These are phyloP conservation scores for Cantharis flavilabris DNA, from an alignment of 2,888 invertebrate genomes.

Conservation along the genomic window DNA sequence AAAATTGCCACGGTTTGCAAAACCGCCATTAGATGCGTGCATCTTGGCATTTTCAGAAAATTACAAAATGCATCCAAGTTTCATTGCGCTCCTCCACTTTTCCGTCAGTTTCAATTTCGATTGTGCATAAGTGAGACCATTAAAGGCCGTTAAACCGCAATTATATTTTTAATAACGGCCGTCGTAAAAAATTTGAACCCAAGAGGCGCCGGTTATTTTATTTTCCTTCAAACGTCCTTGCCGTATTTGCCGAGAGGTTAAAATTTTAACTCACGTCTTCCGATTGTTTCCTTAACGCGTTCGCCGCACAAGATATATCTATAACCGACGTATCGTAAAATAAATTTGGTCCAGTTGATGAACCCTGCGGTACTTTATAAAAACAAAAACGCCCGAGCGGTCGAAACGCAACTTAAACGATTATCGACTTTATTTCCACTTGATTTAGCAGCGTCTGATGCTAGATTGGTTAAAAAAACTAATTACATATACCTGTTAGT, in stretches of 20 bases:
- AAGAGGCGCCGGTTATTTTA: conserved; percentile 23
- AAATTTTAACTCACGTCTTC: conserved; percentile 9
- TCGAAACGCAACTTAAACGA: conserved; percentile 44
- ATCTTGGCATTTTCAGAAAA: conserved; percentile 19
- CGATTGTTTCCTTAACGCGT: background rate
- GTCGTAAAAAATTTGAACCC: background rate
- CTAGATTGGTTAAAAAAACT: conserved; percentile 46
- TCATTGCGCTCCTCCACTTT: background rate
- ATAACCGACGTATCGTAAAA: conserved; percentile 19
- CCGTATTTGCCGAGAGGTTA: conserved; percentile 18
- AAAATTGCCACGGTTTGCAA: conserved; percentile 3
- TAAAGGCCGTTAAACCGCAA: conserved; percentile 8
- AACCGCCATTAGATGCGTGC: background rate
- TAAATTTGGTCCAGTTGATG: conserved; percentile 14
- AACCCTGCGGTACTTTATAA: conserved; percentile 35
- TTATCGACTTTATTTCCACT: conserved; percentile 38
- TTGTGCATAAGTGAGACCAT: background rate
- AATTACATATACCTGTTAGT: conserved; percentile 53
- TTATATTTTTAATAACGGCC: background rate
- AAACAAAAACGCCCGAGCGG: conserved; percentile 46
- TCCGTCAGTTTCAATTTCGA: background rate
- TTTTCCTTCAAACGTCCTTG: conserved; percentile 24
- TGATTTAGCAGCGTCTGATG: conserved; percentile 28
- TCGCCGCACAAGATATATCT: background rate
- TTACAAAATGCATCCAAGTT: conserved; percentile 13